Base-by-base conservation (phyloP, 2,888 invertebrate species). In the Marasmarcha lunaedactyla region DNA sequence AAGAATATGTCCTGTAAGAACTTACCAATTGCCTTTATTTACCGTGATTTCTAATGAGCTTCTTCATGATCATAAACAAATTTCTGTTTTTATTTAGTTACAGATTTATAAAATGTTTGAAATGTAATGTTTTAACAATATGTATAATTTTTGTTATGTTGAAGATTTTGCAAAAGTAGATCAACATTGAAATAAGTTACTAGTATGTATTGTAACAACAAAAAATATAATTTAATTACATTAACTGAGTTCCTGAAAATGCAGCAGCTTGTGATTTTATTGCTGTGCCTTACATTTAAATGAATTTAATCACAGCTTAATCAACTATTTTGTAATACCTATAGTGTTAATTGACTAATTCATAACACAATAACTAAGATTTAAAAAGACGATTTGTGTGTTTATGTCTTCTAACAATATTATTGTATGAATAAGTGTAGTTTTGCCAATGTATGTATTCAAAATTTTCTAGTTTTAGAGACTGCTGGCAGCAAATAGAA, bases 1-100 rank as follows among this genome's bases (percentile, higher is more conserved):
- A 14, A 25, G 10, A 3, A 25, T 36, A 33, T 38, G 30, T 27
- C 37, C 37, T 37, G 15, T 14, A 37, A 37, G 13, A 26, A 37
- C 13, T 10, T 14, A 14, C 14, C 9, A 14, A 13, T 35, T 35
- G 15, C n/a, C 9, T 34, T n/a, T n/a, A n/a, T n/a, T n/a, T n/a
- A n/a, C n/a, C n/a, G n/a, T n/a, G n/a, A n/a, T n/a, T n/a, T n/a
- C n/a, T n/a, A n/a, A n/a, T n/a, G n/a, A n/a, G n/a, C n/a, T n/a
- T n/a, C n/a, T n/a, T n/a, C n/a, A n/a, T n/a, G n/a, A n/a, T n/a
- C n/a, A n/a, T n/a, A n/a, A n/a, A n/a, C n/a, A n/a, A n/a, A n/a
- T n/a, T n/a, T n/a, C n/a, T n/a, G n/a, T n/a, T n/a, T n/a, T n/a
- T n/a, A n/a, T n/a, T n/a, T n/a, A n/a, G n/a, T n/a, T n/a, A n/a